phyloP scores from a whole-genome alignment of 1,140 invertebrate species.

The Drosophila cardini region DNA sequence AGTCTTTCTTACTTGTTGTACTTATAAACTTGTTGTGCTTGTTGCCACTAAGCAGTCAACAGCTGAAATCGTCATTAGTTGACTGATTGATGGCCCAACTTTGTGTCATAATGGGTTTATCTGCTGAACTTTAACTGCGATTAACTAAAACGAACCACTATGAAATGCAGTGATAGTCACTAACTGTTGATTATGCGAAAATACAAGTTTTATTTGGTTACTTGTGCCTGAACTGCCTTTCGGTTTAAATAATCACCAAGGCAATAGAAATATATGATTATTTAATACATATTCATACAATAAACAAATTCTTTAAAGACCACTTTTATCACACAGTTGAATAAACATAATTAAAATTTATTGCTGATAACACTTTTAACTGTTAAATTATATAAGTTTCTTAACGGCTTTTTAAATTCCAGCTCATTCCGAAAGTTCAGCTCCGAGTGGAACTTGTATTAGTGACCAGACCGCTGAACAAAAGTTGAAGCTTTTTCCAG shows the following conservation, averaged over 20 bases:
- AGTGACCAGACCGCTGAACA: slow-evolving; percentile 17
- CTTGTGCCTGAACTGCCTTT: slow-evolving; percentile 25
- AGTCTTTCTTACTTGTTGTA: too few relatives aligned
- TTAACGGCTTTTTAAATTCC: background rate
- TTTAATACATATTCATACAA: background rate
- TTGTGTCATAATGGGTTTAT: slow-evolving; percentile 11
- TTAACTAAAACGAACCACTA: slow-evolving; percentile 20
- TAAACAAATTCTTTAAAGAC: background rate
- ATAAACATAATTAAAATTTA: background rate
- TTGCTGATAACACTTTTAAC: too few relatives aligned
- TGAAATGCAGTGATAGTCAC: slow-evolving; percentile 24
- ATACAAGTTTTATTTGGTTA: slow-evolving; percentile 27
- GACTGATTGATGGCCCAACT: slow-evolving; percentile 28
- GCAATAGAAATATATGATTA: background rate
- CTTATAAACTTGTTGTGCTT: slow-evolving; percentile 23
- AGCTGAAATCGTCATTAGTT: slow-evolving; percentile 8
- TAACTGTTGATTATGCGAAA: slow-evolving; percentile 53
- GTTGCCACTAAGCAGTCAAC: slow-evolving; percentile 1
- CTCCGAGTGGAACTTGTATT: slow-evolving; percentile 19
- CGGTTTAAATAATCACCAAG: slow-evolving; percentile 26
- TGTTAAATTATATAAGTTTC: background rate
- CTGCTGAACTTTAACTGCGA: slow-evolving; percentile 34
- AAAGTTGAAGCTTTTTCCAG: background rate
- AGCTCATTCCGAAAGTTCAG: background rate
- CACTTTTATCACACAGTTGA: background rate